Evolutionary conservation across 2,888 invertebrate genomes (phyloP), one percentile per base, ranked within the genome.

Genomic region (Eutolmus rufibarbis): DNA sequence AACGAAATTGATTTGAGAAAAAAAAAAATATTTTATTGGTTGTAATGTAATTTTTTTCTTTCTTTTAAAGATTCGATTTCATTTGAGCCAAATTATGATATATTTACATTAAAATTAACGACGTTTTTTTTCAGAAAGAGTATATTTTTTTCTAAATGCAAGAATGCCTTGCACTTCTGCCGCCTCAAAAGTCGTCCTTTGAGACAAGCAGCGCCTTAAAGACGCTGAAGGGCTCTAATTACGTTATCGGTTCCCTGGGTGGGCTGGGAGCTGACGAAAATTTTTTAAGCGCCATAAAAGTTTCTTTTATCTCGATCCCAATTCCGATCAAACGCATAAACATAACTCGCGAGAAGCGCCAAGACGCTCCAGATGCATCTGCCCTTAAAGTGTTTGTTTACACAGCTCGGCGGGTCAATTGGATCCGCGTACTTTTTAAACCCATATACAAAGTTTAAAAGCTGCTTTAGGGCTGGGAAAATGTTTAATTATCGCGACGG

Each of bases 301-400:
- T 74, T 74, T 85, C 66, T 85, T 74, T 85, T 34, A 74, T 84
- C 66, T 51, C 31, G 14, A 5, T 5, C 74, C 74, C 66, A 31
- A 85, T 85, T 74, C 37, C 31, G 85, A 85, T 85, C 85, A 46
- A 28, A 43, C 8, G 14, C 19, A 74, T 85, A 85, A 74, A 85
- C 85, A 85, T 28, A n/a, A 46, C 43, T 43, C 57, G 5, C n/a
- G 37, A 34, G 46, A 28, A 28, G 85, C 31, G 74, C 85, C 40
- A 74, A 37, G 40, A 5, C 9, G 74, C 46, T 46, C 51, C 40
- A 79, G 16, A 46, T 46, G 79, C 37, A 76, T 34, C 74, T 2
- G 28, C 79, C 23, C 66, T 37, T 31, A 40, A 28, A 46, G 23
- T 79, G 79, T 85, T 85, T 85, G 43, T 85, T 85, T 85, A 85